phyloP scores from a whole-genome alignment of 2,797 vertebrate species.

The Premnoplex brunnescens region DNA sequence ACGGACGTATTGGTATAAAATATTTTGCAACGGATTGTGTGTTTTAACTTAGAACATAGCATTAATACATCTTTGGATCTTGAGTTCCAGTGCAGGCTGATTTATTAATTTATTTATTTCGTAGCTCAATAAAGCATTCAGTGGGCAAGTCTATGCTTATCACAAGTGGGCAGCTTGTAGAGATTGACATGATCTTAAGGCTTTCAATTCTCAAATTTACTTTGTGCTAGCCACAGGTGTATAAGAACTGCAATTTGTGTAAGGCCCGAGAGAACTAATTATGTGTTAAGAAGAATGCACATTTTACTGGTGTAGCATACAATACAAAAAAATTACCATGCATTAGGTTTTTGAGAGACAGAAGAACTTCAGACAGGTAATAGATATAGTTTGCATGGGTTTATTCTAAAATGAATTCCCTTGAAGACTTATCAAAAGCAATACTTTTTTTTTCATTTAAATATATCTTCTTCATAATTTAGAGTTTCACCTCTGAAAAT shows the following conservation, averaged over 20 bases:
- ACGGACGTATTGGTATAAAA: not conserved
- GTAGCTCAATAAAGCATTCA: conserved; percentile 15
- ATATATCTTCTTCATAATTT: not conserved
- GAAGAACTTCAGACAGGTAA: conserved; percentile 5
- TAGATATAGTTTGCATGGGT: not conserved
- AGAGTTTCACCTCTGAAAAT: not conserved
- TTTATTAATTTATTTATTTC: conserved; percentile 31
- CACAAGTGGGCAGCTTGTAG: conserved; percentile 5
- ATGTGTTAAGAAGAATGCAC: conserved; percentile 37
- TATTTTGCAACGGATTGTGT: not conserved
- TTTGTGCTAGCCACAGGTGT: conserved; percentile 32
- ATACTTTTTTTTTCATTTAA: not conserved
- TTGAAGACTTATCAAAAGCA: conserved; percentile 22
- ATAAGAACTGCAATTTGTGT: conserved; percentile 14
- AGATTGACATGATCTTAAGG: conserved; percentile 42
- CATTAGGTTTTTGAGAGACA: not conserved
- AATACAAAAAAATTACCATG: conserved; percentile 34
- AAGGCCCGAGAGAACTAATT: conserved; percentile 62
- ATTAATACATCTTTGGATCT: not conserved
- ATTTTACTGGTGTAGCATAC: not conserved
- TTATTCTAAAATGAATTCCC: conserved; percentile 20
- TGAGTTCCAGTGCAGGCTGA: not conserved
- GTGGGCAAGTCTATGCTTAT: not conserved
- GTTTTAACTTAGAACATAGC: not conserved
- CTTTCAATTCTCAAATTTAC: conserved; percentile 48